Base-by-base conservation (phyloP, 2,888 invertebrate species). In the Catotricha subobsoleta region DNA sequence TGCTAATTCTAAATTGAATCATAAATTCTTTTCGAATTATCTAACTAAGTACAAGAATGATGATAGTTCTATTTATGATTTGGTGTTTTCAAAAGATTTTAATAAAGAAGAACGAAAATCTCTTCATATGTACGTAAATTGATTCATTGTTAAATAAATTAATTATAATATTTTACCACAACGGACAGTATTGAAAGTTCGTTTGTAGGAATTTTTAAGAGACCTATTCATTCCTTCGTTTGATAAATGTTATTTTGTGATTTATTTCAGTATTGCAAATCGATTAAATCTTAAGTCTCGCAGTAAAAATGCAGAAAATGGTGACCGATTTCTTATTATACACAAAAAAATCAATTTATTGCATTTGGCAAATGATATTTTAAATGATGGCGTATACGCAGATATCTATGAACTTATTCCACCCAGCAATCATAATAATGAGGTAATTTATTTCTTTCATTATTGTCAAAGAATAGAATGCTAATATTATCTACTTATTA, bases 81-180 rank as follows among this genome's bases (percentile, higher is more conserved):
- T 78, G 34, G 68, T 67, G 36, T 71, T 72, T 47, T 64, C 68
- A 23, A 59, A 65, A 0, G 71, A 74, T 43, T 79, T 79, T 54
- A 64, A 65, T 1, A 74, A 72, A 48, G 75, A 74, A 2, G 78
- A 79, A 50, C 60, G 79, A 18, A 71, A 69, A 1, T 46, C 58
- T 1, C 57, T 79, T 41, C 79, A 79, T 51, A 60, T 65, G 63
- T 71, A 57, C 54, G 54, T 44, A 33, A 12, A 20, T 23, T 10
- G 27, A 15, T 29, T 36, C 6, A 38, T 40, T 40, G 13, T 25
- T 25, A 18, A n/a, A 16, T 13, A 25, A 21, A 44, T 18, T 20
- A 40, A 18, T 30, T n/a, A 7, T 20, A 10, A 40, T 40, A 2
- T 10, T 21, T 18, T 19, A 44, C 23, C 2, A 33, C 7, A 25